These are phyloP conservation scores for Athalia circularis DNA, from an alignment of 2,888 invertebrate genomes.

Conservation along the genomic window DNA sequence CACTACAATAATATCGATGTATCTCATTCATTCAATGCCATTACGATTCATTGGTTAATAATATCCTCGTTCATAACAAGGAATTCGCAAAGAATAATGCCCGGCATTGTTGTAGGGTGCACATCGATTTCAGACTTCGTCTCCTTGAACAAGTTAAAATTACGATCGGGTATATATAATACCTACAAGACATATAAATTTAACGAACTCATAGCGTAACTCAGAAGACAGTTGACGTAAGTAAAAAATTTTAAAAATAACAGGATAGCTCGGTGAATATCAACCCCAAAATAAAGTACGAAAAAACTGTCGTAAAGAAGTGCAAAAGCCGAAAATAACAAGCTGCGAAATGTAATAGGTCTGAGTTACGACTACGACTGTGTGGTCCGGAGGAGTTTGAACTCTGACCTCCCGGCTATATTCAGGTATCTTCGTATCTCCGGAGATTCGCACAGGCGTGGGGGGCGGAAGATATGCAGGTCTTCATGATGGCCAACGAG, in stretches of 20 bases:
- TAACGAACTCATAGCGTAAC: too few species aligned
- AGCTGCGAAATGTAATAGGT: constrained; percentile 58
- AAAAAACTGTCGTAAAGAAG: constrained; percentile 38
- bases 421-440: constrained; percentile 13
- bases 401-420: constrained; percentile 51
- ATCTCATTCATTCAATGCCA: constrained; percentile 28
- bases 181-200: too few species aligned
- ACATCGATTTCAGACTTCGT: neutral
- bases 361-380: constrained; percentile 61
- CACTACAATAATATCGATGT: neutral
- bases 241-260: neutral
- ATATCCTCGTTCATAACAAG: constrained; percentile 14
- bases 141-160: neutral
- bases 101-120: neutral
- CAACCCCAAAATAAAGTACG: constrained; percentile 21
- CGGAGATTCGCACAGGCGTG: constrained; percentile 4
- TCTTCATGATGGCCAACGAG: constrained; percentile 1
- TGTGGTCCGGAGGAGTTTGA: constrained; percentile 59
- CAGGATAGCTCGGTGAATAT: constrained; percentile 1
- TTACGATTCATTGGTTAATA: constrained; percentile 1
- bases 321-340: constrained; percentile 25
- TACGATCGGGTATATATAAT: neutral
- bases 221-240: too few species aligned
- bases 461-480: neutral
- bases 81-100: neutral